Percentiles rank a stretch among this genome's conserved stretches.
Evolutionary conservation across 2,113 vertebrate species (phyloP).

Genomic region (rat (Rattus norvegicus)): DNA sequence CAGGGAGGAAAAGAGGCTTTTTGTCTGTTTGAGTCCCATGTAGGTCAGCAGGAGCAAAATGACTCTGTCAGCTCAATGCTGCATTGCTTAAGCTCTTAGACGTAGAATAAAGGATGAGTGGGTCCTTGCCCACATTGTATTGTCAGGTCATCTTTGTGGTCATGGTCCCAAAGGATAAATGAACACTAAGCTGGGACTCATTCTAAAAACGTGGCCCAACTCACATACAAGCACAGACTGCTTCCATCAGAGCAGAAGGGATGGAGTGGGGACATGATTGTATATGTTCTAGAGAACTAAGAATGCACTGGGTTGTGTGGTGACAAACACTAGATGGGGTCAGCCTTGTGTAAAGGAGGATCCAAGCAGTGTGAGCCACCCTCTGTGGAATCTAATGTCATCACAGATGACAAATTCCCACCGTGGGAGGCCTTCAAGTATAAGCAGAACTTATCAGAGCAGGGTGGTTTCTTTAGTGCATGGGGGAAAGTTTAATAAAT

Average conservation of each 20-base stretch:
- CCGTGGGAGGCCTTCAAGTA: neutral
- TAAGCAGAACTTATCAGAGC: neutral
- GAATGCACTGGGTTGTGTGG: accelerated
- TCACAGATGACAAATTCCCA: neutral
- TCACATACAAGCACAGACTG: neutral
- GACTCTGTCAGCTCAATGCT: neutral
- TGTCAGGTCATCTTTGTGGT: neutral
- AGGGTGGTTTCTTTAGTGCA: neutral
- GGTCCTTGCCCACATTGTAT: accelerated
- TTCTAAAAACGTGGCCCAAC: neutral
- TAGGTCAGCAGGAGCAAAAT: neutral
- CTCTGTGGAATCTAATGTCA: no score
- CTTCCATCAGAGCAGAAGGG: neutral
- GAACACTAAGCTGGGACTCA: neutral
- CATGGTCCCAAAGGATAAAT: neutral
- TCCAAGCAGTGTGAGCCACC: neutral
- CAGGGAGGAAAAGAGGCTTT: accelerated
- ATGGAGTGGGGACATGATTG: accelerated
- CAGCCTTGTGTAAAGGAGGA: accelerated
- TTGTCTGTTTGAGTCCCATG: neutral
- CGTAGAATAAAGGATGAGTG: neutral
- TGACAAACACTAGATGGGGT: neutral
- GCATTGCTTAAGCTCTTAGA: accelerated
- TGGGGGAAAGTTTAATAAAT: neutral
- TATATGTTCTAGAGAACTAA: neutral